These are phyloP conservation scores for Heptranchias perlo DNA, from an alignment of 2,113 vertebrate species.

Conservation along the genomic window DNA sequence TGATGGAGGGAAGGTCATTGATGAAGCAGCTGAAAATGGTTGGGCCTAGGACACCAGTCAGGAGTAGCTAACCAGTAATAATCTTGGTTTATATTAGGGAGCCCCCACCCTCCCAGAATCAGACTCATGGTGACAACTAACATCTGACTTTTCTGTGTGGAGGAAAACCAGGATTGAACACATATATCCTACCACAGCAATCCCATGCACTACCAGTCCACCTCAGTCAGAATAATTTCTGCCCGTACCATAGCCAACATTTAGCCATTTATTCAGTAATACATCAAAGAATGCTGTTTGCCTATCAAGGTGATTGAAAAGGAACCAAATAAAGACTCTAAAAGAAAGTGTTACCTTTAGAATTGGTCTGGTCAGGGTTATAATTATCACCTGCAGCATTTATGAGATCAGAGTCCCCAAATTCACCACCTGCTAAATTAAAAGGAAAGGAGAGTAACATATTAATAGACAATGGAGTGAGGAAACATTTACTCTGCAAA, in stretches of 20 bases:
- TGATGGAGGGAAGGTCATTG: too few relatives aligned
- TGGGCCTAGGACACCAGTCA: too few relatives aligned
- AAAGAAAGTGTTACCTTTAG: background rate
- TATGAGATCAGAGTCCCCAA: background rate
- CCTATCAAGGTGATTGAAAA: background rate
- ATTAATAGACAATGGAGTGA: background rate
- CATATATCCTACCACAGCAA: background rate
- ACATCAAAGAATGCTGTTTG: too few relatives aligned
- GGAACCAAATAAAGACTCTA: background rate
- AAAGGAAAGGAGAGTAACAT: background rate
- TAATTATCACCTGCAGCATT: background rate
- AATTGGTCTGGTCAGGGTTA: background rate
- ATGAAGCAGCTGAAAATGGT: too few relatives aligned
- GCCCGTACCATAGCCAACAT: background rate
- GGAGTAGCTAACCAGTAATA: too few relatives aligned
- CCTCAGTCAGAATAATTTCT: background rate
- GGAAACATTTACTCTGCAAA: background rate
- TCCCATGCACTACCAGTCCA: background rate
- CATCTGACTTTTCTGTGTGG: too few relatives aligned
- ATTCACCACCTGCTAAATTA: background rate
- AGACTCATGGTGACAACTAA: too few relatives aligned
- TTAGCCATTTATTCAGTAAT: background rate
- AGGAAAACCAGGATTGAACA: too few relatives aligned
- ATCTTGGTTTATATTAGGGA: too few relatives aligned
- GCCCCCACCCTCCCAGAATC: too few relatives aligned